Evolutionary conservation across 2,113 vertebrate species (phyloP).

Genomic region (Furnarius figulus): DNA sequence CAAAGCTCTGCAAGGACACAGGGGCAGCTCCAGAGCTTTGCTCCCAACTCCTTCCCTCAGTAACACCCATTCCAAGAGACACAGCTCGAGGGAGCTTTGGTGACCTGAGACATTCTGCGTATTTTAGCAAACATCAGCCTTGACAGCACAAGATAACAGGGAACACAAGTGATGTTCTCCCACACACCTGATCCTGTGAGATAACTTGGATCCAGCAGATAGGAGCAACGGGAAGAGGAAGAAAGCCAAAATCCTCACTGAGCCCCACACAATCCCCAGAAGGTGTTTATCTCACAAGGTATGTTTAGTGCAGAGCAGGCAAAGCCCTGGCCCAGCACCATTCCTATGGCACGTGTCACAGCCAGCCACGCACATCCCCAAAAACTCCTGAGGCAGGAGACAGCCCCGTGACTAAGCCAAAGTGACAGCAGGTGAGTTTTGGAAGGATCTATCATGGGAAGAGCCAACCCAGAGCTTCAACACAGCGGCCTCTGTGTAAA

Average conservation of each 20-base stretch:
- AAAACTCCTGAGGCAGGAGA: not conserved
- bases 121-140: not conserved
- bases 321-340: not conserved
- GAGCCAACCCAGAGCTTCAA: not conserved
- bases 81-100: not conserved
- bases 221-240: not conserved
- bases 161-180: not conserved
- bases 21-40: not conserved
- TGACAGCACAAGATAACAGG: not conserved
- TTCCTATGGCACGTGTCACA: not conserved
- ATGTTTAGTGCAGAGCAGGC: slow-evolving; percentile 18
- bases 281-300: slow-evolving; percentile 44
- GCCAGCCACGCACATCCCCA: not conserved
- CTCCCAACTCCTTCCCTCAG: not conserved
- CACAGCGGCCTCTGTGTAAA: fast-evolving
- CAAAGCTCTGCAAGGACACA: not conserved
- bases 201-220: not conserved
- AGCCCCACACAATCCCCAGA: slow-evolving; percentile 1
- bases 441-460: not conserved
- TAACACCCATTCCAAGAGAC: not conserved
- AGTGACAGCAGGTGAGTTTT: not conserved
- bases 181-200: not conserved
- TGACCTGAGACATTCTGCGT: not conserved
- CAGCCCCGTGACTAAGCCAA: not conserved
- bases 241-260: not conserved